Evolutionary conservation across 2,888 invertebrate species (phyloP), one percentile per base, ranked within the genome.

Genomic region (Microchrysa polita): DNA sequence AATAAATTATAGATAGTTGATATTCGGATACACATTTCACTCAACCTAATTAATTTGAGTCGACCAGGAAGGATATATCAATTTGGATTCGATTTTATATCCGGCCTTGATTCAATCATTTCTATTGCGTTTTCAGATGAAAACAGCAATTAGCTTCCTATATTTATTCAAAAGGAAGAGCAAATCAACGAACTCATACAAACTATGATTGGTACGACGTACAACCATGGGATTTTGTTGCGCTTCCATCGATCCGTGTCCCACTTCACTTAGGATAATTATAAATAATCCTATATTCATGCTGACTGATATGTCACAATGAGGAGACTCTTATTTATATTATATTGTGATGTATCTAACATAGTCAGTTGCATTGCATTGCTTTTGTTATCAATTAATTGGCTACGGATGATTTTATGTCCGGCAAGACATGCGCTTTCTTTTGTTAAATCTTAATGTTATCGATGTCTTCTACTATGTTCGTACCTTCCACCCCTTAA

Each of bases 331-430:
- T 48, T 65, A 20, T 4, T 57, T 34, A 48, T 48, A n/a, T 10
- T 48, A 48, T 48, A n/a, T 10, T 48, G 27, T 34, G 4, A n/a
- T n/a, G n/a, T n/a, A 48, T 60, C 20, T 57, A n/a, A 22, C 18
- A 48, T 16, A 52, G 18, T 44, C 5, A 34, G 65, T 52, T 48
- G 57, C 20, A 18, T 52, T 48, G 57, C 20, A 18, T 23, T 22
- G 14, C 71, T 73, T 73, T 72, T 23, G 61, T 63, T 74, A 76
- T 74, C 71, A 69, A 74, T 73, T 76, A 74, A 76, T 76, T 75
- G 74, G 74, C 67, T 76, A 76, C 73, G 71, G 73, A 76, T 74
- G 74, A 74, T 76, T 74, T 74, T 73, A 76, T 76, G 74, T 76
- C 76, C 76, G 76, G 73, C 22, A 73, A 34, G 52, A 52, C 22